Conservation (phyloP, 2,113 vertebrate genomes). For the Dendropsophus ebraccatus region DNA sequence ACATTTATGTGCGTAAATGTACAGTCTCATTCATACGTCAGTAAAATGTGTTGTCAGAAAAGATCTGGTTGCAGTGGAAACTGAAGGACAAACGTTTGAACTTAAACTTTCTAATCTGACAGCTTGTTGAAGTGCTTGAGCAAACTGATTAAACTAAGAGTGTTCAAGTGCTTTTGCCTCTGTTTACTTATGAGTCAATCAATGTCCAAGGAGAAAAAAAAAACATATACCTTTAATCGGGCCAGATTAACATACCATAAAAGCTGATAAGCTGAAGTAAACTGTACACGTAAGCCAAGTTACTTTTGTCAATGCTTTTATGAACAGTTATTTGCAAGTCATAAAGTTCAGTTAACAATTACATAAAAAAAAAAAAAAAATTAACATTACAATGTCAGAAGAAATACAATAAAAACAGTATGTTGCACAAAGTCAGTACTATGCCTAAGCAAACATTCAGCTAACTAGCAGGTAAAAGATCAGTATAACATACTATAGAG, state of each 20-base stretch:
- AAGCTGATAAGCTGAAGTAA: slow-evolving; percentile 60
- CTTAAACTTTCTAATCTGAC: slow-evolving; percentile 62
- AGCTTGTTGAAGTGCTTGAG: slow-evolving; percentile 53
- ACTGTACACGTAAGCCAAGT: slow-evolving; percentile 50
- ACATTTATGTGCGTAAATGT: background rate
- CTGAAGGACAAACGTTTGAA: slow-evolving; percentile 58
- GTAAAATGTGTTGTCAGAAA: slow-evolving; percentile 20
- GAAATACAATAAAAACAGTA: slow-evolving; percentile 38
- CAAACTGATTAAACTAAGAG: slow-evolving; percentile 57
- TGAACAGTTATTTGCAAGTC: slow-evolving; percentile 52
- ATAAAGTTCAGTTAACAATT: slow-evolving; percentile 56
- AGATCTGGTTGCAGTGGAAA: slow-evolving; percentile 47
- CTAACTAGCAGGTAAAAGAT: slow-evolving; percentile 41
- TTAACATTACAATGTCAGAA: slow-evolving; percentile 52
- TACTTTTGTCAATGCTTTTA: slow-evolving; percentile 41
- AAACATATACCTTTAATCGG: slow-evolving; percentile 56
- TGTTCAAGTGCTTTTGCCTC: slow-evolving; percentile 60
- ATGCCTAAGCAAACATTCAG: slow-evolving; percentile 42
- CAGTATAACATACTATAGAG: background rate
- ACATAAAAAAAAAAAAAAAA: slow-evolving; percentile 18
- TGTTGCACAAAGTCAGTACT: slow-evolving; percentile 42
- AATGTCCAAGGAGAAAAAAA: slow-evolving; percentile 41
- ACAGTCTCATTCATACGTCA: slow-evolving; percentile 18
- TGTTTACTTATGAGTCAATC: slow-evolving; percentile 61
- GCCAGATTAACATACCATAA: slow-evolving; percentile 62